Percentiles rank a stretch among this genome's conserved stretches.
Conservation (phyloP, 2,113 vertebrate species). For the Oceanites oceanicus region DNA sequence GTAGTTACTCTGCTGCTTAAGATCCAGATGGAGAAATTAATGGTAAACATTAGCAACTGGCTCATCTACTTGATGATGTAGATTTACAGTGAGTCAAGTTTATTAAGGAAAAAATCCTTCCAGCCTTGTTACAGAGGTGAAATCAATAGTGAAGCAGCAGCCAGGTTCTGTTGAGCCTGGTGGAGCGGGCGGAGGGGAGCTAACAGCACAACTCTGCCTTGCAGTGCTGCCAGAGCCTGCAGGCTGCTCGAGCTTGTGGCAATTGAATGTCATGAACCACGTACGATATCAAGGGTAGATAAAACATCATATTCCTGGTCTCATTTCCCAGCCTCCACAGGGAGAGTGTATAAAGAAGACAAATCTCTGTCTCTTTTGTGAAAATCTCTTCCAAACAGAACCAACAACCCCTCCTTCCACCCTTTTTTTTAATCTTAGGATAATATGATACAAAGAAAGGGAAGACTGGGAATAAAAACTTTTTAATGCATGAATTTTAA, state of each 20-base stretch:
- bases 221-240: not conserved
- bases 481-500: not conserved
- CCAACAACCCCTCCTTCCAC: rapidly evolving
- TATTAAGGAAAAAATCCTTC: not conserved
- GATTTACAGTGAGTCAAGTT: not conserved
- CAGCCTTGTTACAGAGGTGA: not conserved
- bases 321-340: not conserved
- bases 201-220: not conserved
- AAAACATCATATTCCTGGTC: not conserved
- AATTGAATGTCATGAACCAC: not conserved
- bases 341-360: not conserved
- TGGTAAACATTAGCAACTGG: not conserved
- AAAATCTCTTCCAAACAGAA: not conserved
- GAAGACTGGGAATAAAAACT: not conserved
- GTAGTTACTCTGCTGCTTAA: not conserved
- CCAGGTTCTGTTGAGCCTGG: not conserved
- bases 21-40: not conserved
- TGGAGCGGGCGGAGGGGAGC: not conserved
- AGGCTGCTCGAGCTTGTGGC: not conserved
- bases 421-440: not conserved
- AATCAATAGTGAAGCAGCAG: not conserved
- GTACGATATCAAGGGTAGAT: not conserved
- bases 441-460: not conserved
- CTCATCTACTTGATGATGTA: not conserved
- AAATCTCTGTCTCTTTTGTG: not conserved